phyloP scores from a whole-genome alignment of 1,140 invertebrate genomes.

The Stegodyphus dumicola region DNA sequence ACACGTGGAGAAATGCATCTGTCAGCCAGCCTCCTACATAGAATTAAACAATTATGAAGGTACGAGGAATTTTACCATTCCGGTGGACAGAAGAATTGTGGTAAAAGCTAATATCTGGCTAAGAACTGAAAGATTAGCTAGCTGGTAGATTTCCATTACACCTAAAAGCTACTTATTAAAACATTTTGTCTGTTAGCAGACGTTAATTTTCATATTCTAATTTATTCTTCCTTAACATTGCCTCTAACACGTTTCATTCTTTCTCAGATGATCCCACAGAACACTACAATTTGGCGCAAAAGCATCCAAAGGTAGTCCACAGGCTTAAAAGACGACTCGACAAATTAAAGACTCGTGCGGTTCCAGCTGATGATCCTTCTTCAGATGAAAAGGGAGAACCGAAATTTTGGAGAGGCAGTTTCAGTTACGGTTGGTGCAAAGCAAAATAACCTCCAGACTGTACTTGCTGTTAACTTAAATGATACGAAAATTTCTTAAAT shows the following conservation, averaged over 20 bases:
- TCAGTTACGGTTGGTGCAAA: conserved; percentile 58
- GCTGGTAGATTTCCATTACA: too few relatives aligned
- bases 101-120: too few relatives aligned
- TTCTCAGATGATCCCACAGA: conserved; percentile 66
- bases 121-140: too few relatives aligned
- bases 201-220: background rate
- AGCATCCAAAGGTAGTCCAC: conserved; percentile 60
- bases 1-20: too few relatives aligned
- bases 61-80: too few relatives aligned
- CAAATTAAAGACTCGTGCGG: conserved; percentile 4
- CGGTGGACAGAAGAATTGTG: too few relatives aligned
- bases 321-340: conserved; percentile 1
- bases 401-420: conserved; percentile 27
- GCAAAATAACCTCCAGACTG: conserved; percentile 8
- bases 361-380: conserved; percentile 50
- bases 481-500: too few relatives aligned
- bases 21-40: too few relatives aligned
- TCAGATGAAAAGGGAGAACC: conserved; percentile 50
- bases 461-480: too few relatives aligned
- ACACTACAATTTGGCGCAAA: conserved; percentile 66
- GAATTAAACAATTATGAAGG: too few relatives aligned
- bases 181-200: too few relatives aligned
- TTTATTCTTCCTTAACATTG: background rate
- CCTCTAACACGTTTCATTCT: background rate
- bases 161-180: too few relatives aligned